Base-by-base conservation (phyloP, 2,888 invertebrate genomes). In the Eupithecia abbreviata region DNA sequence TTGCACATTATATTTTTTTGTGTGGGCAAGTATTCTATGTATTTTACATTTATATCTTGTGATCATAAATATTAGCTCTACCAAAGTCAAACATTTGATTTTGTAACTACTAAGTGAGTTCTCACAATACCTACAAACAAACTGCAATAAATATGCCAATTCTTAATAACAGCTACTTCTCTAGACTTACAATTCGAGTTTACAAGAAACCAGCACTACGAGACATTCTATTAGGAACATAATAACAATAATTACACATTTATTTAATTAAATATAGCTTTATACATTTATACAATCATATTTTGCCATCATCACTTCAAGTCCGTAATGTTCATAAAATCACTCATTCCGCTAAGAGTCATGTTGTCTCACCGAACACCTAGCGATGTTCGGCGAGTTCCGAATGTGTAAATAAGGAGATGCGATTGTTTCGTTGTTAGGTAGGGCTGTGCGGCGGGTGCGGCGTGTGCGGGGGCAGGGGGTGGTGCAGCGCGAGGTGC, bases 211-310 rank as follows among this genome's bases (percentile, higher is more conserved):
- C 89, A 88, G 87, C 86, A 88, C 90, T 91, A 92, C 90, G 82
- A 89, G 90, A 90, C 86, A 86, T 91, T 90, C 90, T 90, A 92
- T 93, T 94, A 95, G 95, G 94, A 95, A 95, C 94, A 93, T 93
- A 93, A 81, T 90, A 92, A 93, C 90, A 91, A 90, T 91, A 91
- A 93, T 91, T 93, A 92, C 90, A 92, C 83, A 87, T 87, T 89
- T 90, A 90, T 88, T 87, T 89, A 76, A 85, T 90, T 92, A 91
- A 90, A 92, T 90, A 90, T 89, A 90, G 89, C 85, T 87, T 92
- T 93, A 93, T 93, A 87, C 92, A 93, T 93, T 82, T 90, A 87
- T 88, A 89, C 84, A 76, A 78, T 84, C 58, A 77, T 43, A 58
- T 71, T 65, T 55, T 13, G 43, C 68, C 58, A 47, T 45, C 71